Base-by-base conservation (phyloP, 2,113 vertebrate genomes). In the Channa argus region DNA sequence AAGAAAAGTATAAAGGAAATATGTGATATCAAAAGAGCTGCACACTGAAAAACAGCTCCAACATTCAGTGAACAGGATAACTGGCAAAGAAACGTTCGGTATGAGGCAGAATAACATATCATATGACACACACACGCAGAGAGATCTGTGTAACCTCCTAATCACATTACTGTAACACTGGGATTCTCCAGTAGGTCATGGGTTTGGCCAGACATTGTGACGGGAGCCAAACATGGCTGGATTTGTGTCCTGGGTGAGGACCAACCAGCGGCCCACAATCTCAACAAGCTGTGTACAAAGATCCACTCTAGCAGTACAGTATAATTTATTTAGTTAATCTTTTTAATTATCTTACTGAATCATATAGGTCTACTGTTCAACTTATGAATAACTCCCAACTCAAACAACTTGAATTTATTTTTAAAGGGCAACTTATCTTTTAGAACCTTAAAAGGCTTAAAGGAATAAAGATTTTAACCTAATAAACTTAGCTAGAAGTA, bases 201-300 rank as follows among this genome's bases (percentile, higher is more conserved):
- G 63, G 67, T 84, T 86, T 84, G 73, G 74, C 70, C 70, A 80
- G 79, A 86, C 80, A 63, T 55, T 52, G 54, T 58, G 82, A 89
- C 47, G 36, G 39, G 70, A 80, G 3, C 2, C 0, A 14, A 69
- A 51, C 50, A 14, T 3, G 45, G 64, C 65, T 79, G 8, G 1
- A 14, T 74, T 76, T 73, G 50, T 52, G 63, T 63, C 58, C 39
- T 34, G 24, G 8, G 10, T 60, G 47, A 73, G 66, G 44, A 64
- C 51, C 56, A 39, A 24, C 24, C 24, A 7, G 63, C 2, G 33
- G 34, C 8, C 8, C 4, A 58, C 41, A 59, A 6, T 6, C 41
- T 36, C 60, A 24, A 13, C 43, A n/a, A 37, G 41, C 49, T 54
- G 37, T 53, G 36, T 50, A 24, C n/a, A 38, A 37, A 52, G 36